phyloP scores from a whole-genome alignment of 2,797 vertebrate genomes.

The Periparus ater region DNA sequence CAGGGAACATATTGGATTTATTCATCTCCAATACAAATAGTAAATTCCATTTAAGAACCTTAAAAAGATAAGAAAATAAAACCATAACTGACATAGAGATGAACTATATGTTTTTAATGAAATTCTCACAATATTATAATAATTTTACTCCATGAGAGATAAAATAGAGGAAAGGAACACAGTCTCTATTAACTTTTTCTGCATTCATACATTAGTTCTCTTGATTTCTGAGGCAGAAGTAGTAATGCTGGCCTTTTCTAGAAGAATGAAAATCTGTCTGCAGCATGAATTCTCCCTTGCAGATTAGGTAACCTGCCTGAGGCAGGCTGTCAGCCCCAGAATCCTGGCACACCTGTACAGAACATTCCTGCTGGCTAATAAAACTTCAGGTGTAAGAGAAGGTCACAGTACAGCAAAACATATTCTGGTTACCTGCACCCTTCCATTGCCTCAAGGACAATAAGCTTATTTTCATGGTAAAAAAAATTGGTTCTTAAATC shows the following conservation, averaged over 20 bases:
- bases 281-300: background rate
- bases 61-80: background rate
- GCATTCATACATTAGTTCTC: background rate
- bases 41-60: background rate
- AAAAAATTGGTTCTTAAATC: background rate
- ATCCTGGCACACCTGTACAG: fast-evolving
- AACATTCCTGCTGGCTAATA: background rate
- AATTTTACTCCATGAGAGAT: background rate
- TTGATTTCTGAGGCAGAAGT: background rate
- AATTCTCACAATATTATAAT: background rate
- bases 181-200: background rate
- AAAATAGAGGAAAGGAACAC: background rate
- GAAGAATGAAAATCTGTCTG: background rate
- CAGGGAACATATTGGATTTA: background rate
- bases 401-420: background rate
- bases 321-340: background rate
- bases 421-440: background rate
- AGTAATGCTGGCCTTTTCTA: background rate
- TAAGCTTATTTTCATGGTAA: background rate
- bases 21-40: background rate
- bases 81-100: background rate
- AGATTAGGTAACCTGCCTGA: background rate
- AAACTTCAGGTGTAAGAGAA: background rate
- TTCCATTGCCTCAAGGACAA: background rate
- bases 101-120: background rate